These are phyloP conservation scores for Neostethus bicornis DNA, from an alignment of 2,797 vertebrate genomes.

Conservation along the genomic window DNA sequence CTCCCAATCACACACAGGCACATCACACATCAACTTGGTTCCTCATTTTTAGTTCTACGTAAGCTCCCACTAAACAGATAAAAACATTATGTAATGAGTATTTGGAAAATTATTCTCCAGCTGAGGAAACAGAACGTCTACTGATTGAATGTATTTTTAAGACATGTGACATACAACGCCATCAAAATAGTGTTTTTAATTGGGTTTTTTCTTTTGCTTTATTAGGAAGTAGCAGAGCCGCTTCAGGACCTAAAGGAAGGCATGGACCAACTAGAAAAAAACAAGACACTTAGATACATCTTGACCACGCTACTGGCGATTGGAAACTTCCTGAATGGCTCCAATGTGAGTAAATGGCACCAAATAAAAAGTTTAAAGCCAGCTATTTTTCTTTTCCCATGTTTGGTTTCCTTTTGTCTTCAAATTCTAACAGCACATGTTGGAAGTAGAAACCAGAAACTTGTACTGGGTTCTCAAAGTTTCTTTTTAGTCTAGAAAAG, in stretches of 20 bases:
- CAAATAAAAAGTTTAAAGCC: slow-evolving; percentile 11
- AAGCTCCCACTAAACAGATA: too few relatives aligned
- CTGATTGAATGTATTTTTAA: too few relatives aligned
- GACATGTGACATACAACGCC: too few relatives aligned
- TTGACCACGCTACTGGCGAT: slow-evolving; percentile 93
- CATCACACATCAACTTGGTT: not conserved
- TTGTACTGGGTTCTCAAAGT: slow-evolving; percentile 50
- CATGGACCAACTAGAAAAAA: slow-evolving; percentile 97
- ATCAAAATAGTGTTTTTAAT: too few relatives aligned
- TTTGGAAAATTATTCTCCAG: too few relatives aligned
- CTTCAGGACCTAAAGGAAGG: slow-evolving; percentile 97
- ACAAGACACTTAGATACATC: slow-evolving; percentile 93
- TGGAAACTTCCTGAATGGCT: slow-evolving; percentile 97
- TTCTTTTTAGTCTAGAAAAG: slow-evolving; percentile 29
- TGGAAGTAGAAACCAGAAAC: too few relatives aligned
- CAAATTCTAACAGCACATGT: too few relatives aligned
- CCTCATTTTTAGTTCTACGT: not conserved
- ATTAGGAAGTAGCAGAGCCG: slow-evolving; percentile 95
- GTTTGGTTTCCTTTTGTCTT: slow-evolving; percentile 21
- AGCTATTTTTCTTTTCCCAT: slow-evolving; percentile 21
- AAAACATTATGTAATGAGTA: too few relatives aligned
- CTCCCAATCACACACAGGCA: slow-evolving; percentile 19
- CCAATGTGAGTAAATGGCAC: slow-evolving; percentile 85
- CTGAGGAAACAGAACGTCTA: too few relatives aligned
- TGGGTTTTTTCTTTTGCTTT: slow-evolving; percentile 5